Evolutionary conservation across 2,888 invertebrate species (phyloP), one percentile per base, ranked within the genome.

Genomic region (Agrochola lychnidis): DNA sequence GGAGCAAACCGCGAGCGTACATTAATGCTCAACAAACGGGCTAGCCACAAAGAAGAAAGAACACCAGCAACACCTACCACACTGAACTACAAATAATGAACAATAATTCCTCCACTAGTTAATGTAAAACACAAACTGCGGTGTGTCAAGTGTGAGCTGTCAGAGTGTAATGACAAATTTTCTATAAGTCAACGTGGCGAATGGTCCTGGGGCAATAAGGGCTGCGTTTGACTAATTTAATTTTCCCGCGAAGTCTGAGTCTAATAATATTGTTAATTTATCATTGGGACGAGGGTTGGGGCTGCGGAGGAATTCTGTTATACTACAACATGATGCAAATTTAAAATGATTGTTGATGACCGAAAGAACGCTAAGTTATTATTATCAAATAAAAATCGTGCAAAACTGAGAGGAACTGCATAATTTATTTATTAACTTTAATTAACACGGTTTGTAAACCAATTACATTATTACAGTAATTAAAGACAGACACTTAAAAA

Each of bases 241-340:
- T 94, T 94, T 92, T 73, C 88, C 90, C 86, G 88, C 85, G 82
- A 87, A 88, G 87, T 89, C 86, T 84, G 86, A 77, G 89, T 90
- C 90, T 91, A 95, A 94, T 95, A 95, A 89, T 92, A 94, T 91
- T 91, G 94, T 93, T 94, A 95, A 95, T 95, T 95, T 94, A 95
- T 95, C 95, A 95, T 92, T 93, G 91, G 89, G 89, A 56, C 80
- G 86, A 85, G 88, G 90, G 92, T 89, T 68, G 74, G 73, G 71
- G 78, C 48, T 71, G 62, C n/a, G 53, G 70, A 64, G 64, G 76
- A 64, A 82, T 81, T 76, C 68, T 69, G 48, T 72, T 76, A 70
- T 12, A 42, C 30, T 30, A 36, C 36, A 63, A 76, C 72, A 66
- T 70, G 82, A 76, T 70, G 72, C 78, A 69, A 48, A 62, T 53